Base-by-base conservation (phyloP, 2,888 invertebrate genomes). In the Brenthis ino region DNA sequence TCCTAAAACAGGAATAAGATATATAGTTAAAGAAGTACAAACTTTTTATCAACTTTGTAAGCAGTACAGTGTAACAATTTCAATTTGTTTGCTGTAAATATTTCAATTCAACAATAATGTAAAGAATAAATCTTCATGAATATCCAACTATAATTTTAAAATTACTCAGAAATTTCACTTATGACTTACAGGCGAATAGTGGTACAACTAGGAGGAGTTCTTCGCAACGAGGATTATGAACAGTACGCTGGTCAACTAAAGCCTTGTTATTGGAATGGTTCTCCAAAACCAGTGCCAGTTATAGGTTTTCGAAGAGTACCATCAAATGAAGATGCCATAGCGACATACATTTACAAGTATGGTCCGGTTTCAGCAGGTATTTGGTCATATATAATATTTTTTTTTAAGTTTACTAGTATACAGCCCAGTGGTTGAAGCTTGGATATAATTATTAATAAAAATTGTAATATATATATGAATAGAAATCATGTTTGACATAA, bases 331-430 rank as follows among this genome's bases (percentile, higher is more conserved):
- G 69, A 68, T 2, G 55, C 64, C 0, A 85, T 85, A 79, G 74
- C 64, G 3, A 20, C 69, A 2, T 71, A 63, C 20, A 12, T 83
- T 6, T 75, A 65, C 20, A 51, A 69, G 1, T 68, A 76, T 37
- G 82, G 81, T 20, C 82, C 82, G 3, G 65, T 84, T 1, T 76
- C 80, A 20, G 80, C 79, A 64, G 82, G 84, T 81, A 66, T 28
- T 20, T 51, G 37, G 8, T 11, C 37, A 11, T 43, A 43, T 43
- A 11, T 1, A 37, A 37, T 37, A 6, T 37, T 37, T 37, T 37
- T 24, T 24, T 24, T 24, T 1, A 1, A 24, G 24, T 24, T 24
- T 24, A 24, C 24, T 24, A 24, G 24, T 24, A 24, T 24, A 3
- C 24, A 24, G 24, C 4, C 24, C 24, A 24, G 24, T 24, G 3